These are phyloP conservation scores for Atopsyche davidsoni DNA, from an alignment of 1,140 invertebrate genomes.

Conservation along the genomic window DNA sequence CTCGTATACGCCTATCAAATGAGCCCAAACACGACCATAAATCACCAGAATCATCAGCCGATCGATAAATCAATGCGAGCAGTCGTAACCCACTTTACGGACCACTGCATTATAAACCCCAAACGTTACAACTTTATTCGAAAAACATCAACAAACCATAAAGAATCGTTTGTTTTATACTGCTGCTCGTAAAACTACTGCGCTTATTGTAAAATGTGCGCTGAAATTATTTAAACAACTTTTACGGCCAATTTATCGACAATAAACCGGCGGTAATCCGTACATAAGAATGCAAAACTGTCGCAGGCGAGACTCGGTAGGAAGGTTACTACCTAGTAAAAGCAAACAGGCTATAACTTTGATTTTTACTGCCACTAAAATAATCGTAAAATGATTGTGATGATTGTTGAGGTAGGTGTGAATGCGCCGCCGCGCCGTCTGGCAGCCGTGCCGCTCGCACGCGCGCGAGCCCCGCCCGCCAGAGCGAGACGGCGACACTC, in stretches of 20 bases:
- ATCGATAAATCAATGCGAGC: too few species aligned
- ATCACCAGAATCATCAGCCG: too few species aligned
- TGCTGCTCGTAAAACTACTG: background rate
- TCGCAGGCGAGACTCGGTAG: slow-evolving; percentile 15
- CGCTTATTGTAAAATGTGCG: slow-evolving; percentile 12
- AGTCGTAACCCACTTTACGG: too few species aligned
- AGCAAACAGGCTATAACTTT: slow-evolving; percentile 26
- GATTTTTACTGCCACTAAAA: slow-evolving; percentile 31
- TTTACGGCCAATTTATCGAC: slow-evolving; percentile 28
- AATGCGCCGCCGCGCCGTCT: background rate
- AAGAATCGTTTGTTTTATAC: too few species aligned
- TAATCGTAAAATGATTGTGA: slow-evolving; percentile 32
- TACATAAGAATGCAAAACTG: slow-evolving; percentile 27
- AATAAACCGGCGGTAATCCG: slow-evolving; percentile 27
- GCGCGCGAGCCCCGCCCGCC: background rate
- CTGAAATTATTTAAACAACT: slow-evolving; percentile 23
- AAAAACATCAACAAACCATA: background rate
- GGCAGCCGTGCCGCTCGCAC: slow-evolving; percentile 6
- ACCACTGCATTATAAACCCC: too few species aligned
- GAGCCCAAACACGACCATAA: too few species aligned
- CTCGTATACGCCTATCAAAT: too few species aligned
- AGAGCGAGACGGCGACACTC: slow-evolving; percentile 11
- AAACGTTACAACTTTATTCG: too few species aligned
- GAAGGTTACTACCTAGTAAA: slow-evolving; percentile 20
- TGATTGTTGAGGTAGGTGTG: slow-evolving; percentile 27